phyloP scores from a whole-genome alignment of 2,888 invertebrate species.

The Bhutanitis thaidina region DNA sequence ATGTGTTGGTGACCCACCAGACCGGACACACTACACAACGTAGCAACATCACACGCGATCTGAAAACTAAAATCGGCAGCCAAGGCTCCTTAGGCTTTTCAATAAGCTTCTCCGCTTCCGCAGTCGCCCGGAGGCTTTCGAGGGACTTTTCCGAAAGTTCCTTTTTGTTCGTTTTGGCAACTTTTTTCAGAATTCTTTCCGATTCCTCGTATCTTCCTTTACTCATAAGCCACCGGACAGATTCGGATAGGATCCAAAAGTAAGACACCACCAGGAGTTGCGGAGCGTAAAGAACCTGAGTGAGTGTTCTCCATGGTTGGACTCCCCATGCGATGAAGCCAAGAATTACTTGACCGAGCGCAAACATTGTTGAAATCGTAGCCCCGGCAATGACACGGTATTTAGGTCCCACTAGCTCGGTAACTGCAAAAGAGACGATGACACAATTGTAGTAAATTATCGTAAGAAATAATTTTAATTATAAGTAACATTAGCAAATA shows the following conservation, averaged over 20 bases:
- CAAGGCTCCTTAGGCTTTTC: slow-evolving; percentile 54
- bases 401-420: slow-evolving; percentile 88
- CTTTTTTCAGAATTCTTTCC: slow-evolving; percentile 80
- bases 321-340: slow-evolving; percentile 86
- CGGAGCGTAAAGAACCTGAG: slow-evolving; percentile 85
- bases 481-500: too few relatives aligned
- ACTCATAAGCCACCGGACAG: slow-evolving; percentile 88
- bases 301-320: slow-evolving; percentile 84
- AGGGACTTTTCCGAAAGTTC: slow-evolving; percentile 77
- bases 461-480: background rate
- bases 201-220: slow-evolving; percentile 84
- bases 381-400: slow-evolving; percentile 86
- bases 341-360: slow-evolving; percentile 85
- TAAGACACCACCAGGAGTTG: slow-evolving; percentile 84
- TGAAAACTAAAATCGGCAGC: slow-evolving; percentile 50
- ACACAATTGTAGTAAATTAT: background rate
- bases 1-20: slow-evolving; percentile 85
- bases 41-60: slow-evolving; percentile 45
- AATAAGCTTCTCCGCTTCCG: slow-evolving; percentile 48
- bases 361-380: slow-evolving; percentile 85
- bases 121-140: slow-evolving; percentile 52
- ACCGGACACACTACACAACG: slow-evolving; percentile 69
- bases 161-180: slow-evolving; percentile 81
- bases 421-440: slow-evolving; percentile 70
- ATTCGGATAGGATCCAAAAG: slow-evolving; percentile 86